Conservation (phyloP, 2,888 invertebrate genomes). For the Ichneumon xanthorius region DNA sequence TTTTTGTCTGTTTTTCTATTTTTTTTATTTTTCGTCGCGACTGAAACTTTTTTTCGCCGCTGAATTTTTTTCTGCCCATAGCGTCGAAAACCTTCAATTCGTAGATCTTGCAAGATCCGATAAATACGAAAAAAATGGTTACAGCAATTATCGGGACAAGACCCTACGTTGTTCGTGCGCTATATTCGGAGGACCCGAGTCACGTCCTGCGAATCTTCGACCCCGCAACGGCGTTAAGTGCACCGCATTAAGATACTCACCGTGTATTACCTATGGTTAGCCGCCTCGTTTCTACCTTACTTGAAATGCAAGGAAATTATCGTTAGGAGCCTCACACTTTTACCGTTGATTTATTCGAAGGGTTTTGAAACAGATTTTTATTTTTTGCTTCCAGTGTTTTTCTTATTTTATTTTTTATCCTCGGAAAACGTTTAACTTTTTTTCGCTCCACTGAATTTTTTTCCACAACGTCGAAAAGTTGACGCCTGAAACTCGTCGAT, state of each 20-base stretch:
- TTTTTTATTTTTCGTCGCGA: not conserved
- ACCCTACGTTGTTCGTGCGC: not conserved
- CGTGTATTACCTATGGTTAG: constrained; percentile 4
- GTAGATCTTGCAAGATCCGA: constrained; percentile 13
- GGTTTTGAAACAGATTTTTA: not conserved
- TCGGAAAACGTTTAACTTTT: not conserved
- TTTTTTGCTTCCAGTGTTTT: not conserved
- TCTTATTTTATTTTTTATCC: not conserved
- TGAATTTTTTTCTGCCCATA: not conserved
- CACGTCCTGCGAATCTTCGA: constrained; percentile 55
- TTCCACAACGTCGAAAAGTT: not conserved
- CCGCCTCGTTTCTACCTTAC: not conserved
- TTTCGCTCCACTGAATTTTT: not conserved
- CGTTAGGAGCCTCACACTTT: not conserved
- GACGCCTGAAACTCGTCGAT: constrained; percentile 9
- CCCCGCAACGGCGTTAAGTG: constrained; percentile 36
- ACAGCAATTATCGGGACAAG: constrained; percentile 57
- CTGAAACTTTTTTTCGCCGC: not conserved
- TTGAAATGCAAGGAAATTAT: constrained; percentile 15
- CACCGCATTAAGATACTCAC: constrained; percentile 45
- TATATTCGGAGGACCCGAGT: no score
- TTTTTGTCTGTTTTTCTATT: not conserved
- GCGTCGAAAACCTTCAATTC: not conserved
- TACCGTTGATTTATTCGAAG: not conserved
- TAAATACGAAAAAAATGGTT: constrained; percentile 43